Base-by-base conservation (phyloP, 2,113 vertebrate genomes). In the Patagioenas fasciata region DNA sequence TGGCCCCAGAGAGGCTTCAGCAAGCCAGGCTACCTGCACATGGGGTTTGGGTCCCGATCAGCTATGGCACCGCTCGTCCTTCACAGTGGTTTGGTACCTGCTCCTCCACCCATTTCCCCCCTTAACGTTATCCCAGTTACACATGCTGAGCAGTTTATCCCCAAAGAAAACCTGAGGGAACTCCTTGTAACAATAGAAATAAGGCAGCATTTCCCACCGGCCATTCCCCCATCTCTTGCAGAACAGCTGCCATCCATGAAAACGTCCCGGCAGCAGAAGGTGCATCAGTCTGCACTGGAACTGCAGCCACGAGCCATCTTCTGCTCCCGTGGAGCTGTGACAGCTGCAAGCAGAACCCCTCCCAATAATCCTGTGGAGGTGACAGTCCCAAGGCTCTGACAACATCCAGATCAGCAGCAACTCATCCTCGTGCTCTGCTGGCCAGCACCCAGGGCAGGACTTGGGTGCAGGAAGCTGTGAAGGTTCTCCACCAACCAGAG, bases 371-470 rank as follows among this genome's bases (percentile, higher is more conserved):
- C 77, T 56, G 1, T 0, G 9, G 72, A n/a, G 17, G 36, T 4
- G 44, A 80, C 2, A 15, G 31, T 72, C 79, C 80, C 3, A 3
- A 65, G 44, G 29, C 15, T 38, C 20, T 10, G 1, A 10, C 29
- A 38, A 13, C 34, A 6, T 0, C 3, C 0, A 0, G 7, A 16
- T 4, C 9, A 2, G 5, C 23, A 26, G n/a, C 3, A 0, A 15
- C 13, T 6, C 12, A 8, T 57, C 74, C 60, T 61, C 53, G 3
- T 4, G 25, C 38, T 79, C 53, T 0, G 1, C 50, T 10, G 7
- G 6, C 8, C 28, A 4, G 23, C 10, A 0, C 44, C 0, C 4
- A 47, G 72, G 26, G 16, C 42, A 44, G 42, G 42, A 16, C 0
- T 23, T 15, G 57, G 21, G 13, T 5, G 44, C 42, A 57, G 75